phyloP scores from a whole-genome alignment of 2,113 vertebrate genomes.

The Scophthalmus maximus region DNA sequence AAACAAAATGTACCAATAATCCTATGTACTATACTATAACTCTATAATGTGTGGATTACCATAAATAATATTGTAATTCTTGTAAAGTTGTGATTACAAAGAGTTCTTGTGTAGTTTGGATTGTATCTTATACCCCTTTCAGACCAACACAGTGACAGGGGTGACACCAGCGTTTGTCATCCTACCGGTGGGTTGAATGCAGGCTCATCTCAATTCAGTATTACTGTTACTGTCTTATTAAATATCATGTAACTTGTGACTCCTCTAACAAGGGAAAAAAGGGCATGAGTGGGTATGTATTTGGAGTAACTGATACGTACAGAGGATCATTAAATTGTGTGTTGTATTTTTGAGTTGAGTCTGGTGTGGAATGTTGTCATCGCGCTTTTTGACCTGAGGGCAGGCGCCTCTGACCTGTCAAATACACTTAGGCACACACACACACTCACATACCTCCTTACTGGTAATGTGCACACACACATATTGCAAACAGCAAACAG shows the following conservation, averaged over 20 bases:
- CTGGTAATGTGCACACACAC: background rate
- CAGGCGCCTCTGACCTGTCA: constrained; percentile 3
- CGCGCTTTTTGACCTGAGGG: constrained; percentile 6
- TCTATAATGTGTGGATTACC: constrained; percentile 25
- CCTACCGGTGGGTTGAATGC: background rate
- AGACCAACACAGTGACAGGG: background rate
- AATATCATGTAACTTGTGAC: background rate
- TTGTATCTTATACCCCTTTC: background rate
- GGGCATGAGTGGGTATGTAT: no score
- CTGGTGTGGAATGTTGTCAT: background rate
- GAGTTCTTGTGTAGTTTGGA: constrained; percentile 19
- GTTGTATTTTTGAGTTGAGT: background rate
- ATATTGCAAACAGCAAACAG: background rate
- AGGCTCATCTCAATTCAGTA: background rate
- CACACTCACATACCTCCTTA: background rate
- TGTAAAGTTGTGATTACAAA: constrained; percentile 15
- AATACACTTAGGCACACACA: constrained; percentile 7
- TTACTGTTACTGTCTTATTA: background rate
- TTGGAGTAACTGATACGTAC: no score
- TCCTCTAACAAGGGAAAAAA: no score
- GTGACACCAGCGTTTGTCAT: background rate
- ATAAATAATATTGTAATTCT: background rate
- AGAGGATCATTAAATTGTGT: background rate
- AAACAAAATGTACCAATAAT: constrained; percentile 13
- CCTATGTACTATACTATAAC: background rate